These are phyloP conservation scores for Eospalax fontanierii DNA, from an alignment of 2,797 vertebrate species.

Conservation along the genomic window DNA sequence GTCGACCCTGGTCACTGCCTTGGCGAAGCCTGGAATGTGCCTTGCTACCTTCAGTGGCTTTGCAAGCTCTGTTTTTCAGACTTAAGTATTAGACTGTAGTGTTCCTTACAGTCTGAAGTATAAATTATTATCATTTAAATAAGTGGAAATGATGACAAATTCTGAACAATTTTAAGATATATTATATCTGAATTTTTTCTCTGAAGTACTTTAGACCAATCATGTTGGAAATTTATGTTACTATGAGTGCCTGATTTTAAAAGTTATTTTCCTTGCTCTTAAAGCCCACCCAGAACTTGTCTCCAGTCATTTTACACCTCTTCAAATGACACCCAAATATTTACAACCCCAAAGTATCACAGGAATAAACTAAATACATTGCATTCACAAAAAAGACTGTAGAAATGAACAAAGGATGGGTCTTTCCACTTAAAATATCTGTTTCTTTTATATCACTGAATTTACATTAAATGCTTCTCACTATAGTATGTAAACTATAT, in stretches of 20 bases:
- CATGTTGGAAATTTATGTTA: conserved; percentile 70
- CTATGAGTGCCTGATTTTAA: conserved; percentile 71
- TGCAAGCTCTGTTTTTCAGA: conserved; percentile 77
- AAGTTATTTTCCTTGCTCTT: conserved; percentile 73
- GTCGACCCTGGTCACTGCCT: conserved; percentile 29
- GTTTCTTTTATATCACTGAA: conserved; percentile 51
- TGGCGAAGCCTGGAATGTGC: conserved; percentile 60
- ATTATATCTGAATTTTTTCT: conserved; percentile 78
- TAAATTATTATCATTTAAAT: conserved; percentile 78
- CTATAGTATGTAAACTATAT: conserved; percentile 60
- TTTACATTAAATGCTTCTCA: conserved; percentile 53
- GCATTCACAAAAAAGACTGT: conserved; percentile 47
- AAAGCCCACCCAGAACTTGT: conserved; percentile 67
- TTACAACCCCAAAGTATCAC: conserved; percentile 68
- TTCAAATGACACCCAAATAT: conserved; percentile 74
- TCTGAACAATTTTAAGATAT: conserved; percentile 70
- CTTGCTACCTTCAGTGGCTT: conserved; percentile 74
- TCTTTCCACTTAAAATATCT: conserved; percentile 65
- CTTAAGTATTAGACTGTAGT: conserved; percentile 66
- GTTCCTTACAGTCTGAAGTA: conserved; percentile 77
- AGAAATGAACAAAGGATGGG: conserved; percentile 69
- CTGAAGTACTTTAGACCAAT: conserved; percentile 81
- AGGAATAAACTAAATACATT: conserved; percentile 70
- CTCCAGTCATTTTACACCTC: conserved; percentile 75
- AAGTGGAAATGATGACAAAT: conserved; percentile 72